Evolutionary conservation across 2,797 vertebrate genomes (phyloP), one percentile per base, ranked within the genome.

Genomic region (Crenichthys baileyi): DNA sequence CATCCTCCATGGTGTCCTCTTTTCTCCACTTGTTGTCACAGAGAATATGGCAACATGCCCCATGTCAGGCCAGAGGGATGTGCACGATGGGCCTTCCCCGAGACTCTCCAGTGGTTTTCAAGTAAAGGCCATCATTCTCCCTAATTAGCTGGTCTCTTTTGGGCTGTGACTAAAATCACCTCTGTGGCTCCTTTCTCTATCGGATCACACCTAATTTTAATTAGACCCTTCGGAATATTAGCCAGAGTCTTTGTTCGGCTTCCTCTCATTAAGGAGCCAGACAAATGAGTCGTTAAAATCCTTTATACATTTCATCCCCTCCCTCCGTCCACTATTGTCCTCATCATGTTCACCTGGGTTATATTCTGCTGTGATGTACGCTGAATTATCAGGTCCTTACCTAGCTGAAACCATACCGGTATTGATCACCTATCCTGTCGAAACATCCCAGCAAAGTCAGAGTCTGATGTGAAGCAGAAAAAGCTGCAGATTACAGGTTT

Each of bases 141-240:
- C 96, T 98, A 98, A 98, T 98, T 98, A 98, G 96, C 94, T 87
- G 93, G 95, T 97, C 96, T 96, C 95, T 92, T 92, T 91, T 91
- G 95, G 95, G 93, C 94, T 95, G 94, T 95, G 94, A 95, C 96
- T 95, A 95, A 97, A 98, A 97, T 96, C 96, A 96, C 97, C 96
- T 96, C 89, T 93, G 96, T 89, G 96, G 94, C 93, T 93, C 95
- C 94, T 95, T 95, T 91, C 93, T 94, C 92, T 92, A 92, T 94
- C 68, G 91, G 94, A 95, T 96, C 96, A 96, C 96, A 97, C 95
- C 96, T 97, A 96, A 95, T 95, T 96, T 96, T 98, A 98, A 99
- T 98, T 97, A 98, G 96, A 94, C 96, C 96, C 96, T 88, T 96
- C 94, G 96, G 96, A 98, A 97, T 95, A 97, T 97, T 97, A 97